A percentile compares a stretch with the other conserved stretches of the same genome.
Conservation (phyloP, 2,113 vertebrate species). For the Dipodomys spectabilis region DNA sequence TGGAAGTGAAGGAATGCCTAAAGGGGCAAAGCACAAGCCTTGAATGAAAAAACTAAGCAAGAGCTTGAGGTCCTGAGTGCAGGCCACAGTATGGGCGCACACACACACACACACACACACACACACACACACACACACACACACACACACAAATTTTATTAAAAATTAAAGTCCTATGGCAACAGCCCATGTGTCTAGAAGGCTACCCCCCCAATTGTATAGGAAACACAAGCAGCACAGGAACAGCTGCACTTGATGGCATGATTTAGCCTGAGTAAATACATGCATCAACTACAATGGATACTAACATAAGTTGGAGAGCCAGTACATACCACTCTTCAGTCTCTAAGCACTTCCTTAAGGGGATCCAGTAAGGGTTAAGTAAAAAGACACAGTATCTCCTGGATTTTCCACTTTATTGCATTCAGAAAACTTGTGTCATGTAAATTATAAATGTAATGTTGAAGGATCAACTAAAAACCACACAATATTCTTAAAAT, state of each 20-base stretch:
- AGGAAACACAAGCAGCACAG: background rate
- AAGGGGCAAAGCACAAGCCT: too few species aligned
- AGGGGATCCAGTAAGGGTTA: background rate
- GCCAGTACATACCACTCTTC: background rate
- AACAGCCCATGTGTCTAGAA: background rate
- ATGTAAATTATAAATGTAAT: background rate
- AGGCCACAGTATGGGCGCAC: background rate
- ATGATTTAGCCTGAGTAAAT: background rate
- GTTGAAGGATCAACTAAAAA: background rate
- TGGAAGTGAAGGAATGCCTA: too few species aligned
- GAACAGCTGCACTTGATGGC: background rate
- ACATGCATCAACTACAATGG: background rate
- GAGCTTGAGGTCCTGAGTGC: too few species aligned
- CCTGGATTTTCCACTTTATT: background rate
- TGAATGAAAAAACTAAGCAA: too few species aligned
- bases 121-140: too few species aligned
- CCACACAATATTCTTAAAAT: background rate
- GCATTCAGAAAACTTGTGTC: background rate
- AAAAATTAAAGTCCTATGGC: background rate
- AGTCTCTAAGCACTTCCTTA: background rate
- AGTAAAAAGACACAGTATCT: background rate
- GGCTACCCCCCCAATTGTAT: background rate
- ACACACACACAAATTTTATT: constrained; percentile 1
- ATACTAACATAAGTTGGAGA: background rate
- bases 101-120: background rate